These are phyloP conservation scores for Aphelenchoides avenae DNA, from an alignment of 1,140 invertebrate genomes.

Conservation along the genomic window DNA sequence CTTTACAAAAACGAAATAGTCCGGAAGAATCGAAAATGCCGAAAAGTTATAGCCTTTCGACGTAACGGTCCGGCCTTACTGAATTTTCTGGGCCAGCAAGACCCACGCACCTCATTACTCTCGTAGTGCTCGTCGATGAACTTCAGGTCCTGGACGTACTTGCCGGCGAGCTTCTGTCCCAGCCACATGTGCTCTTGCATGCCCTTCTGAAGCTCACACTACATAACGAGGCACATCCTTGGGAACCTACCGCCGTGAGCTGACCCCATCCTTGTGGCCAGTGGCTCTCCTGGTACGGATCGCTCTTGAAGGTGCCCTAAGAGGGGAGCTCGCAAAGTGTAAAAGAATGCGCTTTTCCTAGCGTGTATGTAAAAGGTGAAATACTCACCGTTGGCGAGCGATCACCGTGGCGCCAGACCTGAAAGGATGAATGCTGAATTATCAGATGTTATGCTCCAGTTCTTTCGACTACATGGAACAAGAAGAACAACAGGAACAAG, in stretches of 20 bases:
- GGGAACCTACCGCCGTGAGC: conserved; percentile 16
- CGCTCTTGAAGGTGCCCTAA: conserved; percentile 22
- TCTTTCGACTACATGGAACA: too few species aligned
- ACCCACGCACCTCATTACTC: conserved; percentile 21
- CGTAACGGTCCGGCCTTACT: too few species aligned
- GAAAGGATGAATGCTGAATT: neutral
- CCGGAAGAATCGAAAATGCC: neutral
- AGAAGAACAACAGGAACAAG: too few species aligned
- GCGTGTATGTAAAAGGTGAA: too few species aligned
- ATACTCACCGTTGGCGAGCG: conserved; percentile 28
- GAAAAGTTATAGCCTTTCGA: too few species aligned
- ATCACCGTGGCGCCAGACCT: conserved; percentile 36
- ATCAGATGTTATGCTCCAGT: too few species aligned
- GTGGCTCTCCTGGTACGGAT: conserved; percentile 20
- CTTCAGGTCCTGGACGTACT: conserved; percentile 23
- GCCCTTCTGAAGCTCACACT: conserved; percentile 11
- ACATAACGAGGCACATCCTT: neutral
- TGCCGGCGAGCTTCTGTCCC: conserved; percentile 9
- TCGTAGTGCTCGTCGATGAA: conserved; percentile 15
- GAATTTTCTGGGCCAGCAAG: neutral
- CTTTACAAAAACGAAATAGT: neutral
- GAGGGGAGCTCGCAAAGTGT: too few species aligned
- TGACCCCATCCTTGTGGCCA: conserved; percentile 36
- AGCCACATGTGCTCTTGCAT: conserved; percentile 25
- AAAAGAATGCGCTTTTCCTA: too few species aligned